Conservation (phyloP, 53 echinoderm and acorn worm genomes). For the Stichopus horrens region DNA sequence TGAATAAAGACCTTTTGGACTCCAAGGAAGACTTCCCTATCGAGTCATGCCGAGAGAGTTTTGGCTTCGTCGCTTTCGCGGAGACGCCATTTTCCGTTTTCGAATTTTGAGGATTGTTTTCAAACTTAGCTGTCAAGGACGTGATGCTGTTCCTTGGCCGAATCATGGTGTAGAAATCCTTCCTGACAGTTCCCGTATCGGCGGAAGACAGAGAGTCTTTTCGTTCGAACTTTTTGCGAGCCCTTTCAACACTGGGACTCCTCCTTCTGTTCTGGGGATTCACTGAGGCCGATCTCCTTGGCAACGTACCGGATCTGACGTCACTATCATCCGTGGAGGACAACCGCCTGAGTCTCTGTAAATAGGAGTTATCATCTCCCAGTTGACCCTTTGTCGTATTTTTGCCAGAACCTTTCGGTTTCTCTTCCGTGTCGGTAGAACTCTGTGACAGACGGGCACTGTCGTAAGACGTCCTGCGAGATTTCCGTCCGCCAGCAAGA, state of each 20-base stretch:
- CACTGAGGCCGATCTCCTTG: slow-evolving; percentile 3
- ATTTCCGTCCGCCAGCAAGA: slow-evolving; percentile 35
- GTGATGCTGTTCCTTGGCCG: slow-evolving; percentile 76
- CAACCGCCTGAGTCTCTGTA: slow-evolving; percentile 13
- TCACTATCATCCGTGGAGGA: slow-evolving; percentile 25
- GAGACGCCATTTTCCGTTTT: neutral
- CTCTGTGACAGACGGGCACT: neutral
- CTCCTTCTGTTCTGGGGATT: slow-evolving; percentile 13
- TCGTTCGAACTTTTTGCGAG: slow-evolving; percentile 38
- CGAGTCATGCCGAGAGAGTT: slow-evolving; percentile 47
- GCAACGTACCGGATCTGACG: slow-evolving; percentile 22
- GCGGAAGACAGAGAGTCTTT: neutral
- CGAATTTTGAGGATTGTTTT: slow-evolving; percentile 47
- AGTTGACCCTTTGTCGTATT: slow-evolving; percentile 1
- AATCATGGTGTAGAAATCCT: slow-evolving; percentile 60
- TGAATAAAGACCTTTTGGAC: slow-evolving; percentile 53
- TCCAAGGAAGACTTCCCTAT: slow-evolving; percentile 59
- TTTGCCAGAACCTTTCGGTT: slow-evolving; percentile 7
- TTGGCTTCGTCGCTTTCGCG: neutral
- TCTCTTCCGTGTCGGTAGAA: neutral
- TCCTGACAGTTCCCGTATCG: neutral
- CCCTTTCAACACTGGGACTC: slow-evolving; percentile 42
- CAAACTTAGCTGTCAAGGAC: slow-evolving; percentile 82
- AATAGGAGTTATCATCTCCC: slow-evolving; percentile 9
- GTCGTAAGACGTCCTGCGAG: slow-evolving; percentile 8